Evolutionary conservation across 2,888 invertebrate species (phyloP), one percentile per base, ranked within the genome.

Genomic region (Tetropium fuscum): DNA sequence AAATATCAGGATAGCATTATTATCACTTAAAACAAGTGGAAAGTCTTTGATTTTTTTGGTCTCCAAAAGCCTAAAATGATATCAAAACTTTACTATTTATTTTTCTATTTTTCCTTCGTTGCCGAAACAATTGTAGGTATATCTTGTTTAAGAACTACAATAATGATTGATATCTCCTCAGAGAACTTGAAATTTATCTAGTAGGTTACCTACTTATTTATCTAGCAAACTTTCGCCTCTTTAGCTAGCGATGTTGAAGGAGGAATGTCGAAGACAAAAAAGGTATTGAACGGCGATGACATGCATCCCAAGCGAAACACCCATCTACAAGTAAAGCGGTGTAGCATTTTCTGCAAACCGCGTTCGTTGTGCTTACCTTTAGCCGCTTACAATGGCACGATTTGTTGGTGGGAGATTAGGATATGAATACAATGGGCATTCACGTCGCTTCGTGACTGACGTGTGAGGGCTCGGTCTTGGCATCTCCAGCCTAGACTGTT

Each of bases 371-470:
- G 40, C 20, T 20, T 7, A 48, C 38, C 57, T 53, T 53, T 43
- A 40, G 22, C 44, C 44, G 44, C 36, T 49, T 32, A 55, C 58
- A 63, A 53, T 56, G 53, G 36, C 36, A 59, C 66, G 66, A 69
- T 69, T 69, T 69, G 66, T 64, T 60, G 61, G 45, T 58, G 41
- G 51, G 57, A 57, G 66, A 66, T 63, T 60, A 60, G 61, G 63
- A 66, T 63, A 62, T 63, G 62, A 62, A 64, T 57, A 70, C 66
- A 70, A 70, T 66, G 63, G 58, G 36, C 53, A 54, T 59, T 60
- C 61, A 65, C 36, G 64, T 61, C 66, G 60, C 41, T 18, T 11
- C 20, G 15, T 65, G 68, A 63, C 56, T 64, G 68, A 68, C 68
- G 60, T 64, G 58, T 30, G 63, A 64, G 64, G 53, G 49, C 54